Evolutionary conservation across 2,888 invertebrate species (phyloP).

Genomic region (Exephanes ischioxanthus): DNA sequence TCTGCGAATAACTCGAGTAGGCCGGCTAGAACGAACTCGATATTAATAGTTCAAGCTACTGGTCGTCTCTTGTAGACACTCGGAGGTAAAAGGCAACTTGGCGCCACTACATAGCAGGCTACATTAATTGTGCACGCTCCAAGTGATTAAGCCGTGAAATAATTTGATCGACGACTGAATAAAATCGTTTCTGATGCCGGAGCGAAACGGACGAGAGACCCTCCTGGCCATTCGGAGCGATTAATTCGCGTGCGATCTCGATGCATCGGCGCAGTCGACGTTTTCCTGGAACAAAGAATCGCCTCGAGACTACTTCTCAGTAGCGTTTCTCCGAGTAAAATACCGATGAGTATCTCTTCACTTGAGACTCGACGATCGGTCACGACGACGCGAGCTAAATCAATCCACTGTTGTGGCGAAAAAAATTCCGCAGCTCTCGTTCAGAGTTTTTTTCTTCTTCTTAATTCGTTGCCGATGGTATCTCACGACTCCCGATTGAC

Average conservation of each 20-base stretch:
- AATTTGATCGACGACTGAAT: background rate
- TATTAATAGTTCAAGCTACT: conserved; percentile 71
- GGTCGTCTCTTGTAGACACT: conserved; percentile 44
- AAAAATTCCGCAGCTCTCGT: background rate
- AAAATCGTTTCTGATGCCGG: background rate
- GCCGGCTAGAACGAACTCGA: conserved; percentile 61
- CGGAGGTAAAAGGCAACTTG: background rate
- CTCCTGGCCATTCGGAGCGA: background rate
- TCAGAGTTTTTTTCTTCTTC: too few species aligned
- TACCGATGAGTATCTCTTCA: conserved; percentile 30
- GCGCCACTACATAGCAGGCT: background rate
- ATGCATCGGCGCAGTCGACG: background rate
- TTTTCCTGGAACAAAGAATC: conserved; percentile 1
- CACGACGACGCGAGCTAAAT: conserved; percentile 32
- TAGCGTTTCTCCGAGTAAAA: background rate
- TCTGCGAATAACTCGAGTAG: conserved; percentile 68
- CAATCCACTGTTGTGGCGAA: conserved; percentile 10
- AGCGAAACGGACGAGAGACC: background rate
- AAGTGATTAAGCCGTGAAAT: background rate
- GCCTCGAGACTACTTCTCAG: background rate
- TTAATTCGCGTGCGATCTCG: background rate
- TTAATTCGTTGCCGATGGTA: conserved; percentile 14
- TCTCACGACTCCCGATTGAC: conserved; percentile 7
- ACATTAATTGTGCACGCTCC: background rate
- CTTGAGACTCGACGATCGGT: conserved; percentile 25